Base-by-base conservation (phyloP, 2,797 vertebrate species). In the Nannoperca australis region DNA sequence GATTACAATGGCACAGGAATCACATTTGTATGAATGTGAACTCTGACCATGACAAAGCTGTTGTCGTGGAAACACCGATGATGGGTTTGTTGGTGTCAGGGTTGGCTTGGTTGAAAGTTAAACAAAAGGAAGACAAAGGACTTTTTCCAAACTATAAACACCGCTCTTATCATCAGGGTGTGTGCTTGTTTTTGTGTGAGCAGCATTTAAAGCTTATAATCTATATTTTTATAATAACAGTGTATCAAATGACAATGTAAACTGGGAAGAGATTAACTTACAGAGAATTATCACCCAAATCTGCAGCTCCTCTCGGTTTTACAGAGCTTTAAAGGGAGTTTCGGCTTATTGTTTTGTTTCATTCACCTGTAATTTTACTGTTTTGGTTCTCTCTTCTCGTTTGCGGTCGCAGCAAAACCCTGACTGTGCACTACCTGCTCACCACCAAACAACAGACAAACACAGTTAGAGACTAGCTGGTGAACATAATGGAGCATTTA, bases 21-120 rank as follows among this genome's bases (percentile, higher is more conserved):
- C 83, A 90, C 89, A 85, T 92, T 91, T 74, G 85, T 89, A 90
- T 30, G 53, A 85, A 88, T 7, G 85, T 86, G 86, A 92, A 77
- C 90, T 91, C 68, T 90, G 91, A 90, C 90, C 87, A 3, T 32
- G 60, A 79, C 49, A 5, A 79, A 85, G 85, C 77, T 90, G 91
- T 89, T 86, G 90, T 92, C 81, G 78, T 91, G 86, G 89, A 92
- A 92, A 91, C 92, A 76, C 58, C 22, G 89, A 89, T 91, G 92
- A 93, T 78, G 89, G 92, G 89, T 93, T 92, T 91, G 88, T 89
- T 90, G 89, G 83, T 87, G 91, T 92, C 88, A 90, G 81, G 88
- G 85, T 71, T 90, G 74, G 81, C 85, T 87, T 72, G 54, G 78
- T 71, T 84, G 61, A 88, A 85, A 88, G 84, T 89, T 79, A 69